Evolutionary conservation across 37 sponge, comb jelly and placozoan species (phyloP), one percentile per base, ranked within the genome.

Genomic region (Bolinopsis microptera): DNA sequence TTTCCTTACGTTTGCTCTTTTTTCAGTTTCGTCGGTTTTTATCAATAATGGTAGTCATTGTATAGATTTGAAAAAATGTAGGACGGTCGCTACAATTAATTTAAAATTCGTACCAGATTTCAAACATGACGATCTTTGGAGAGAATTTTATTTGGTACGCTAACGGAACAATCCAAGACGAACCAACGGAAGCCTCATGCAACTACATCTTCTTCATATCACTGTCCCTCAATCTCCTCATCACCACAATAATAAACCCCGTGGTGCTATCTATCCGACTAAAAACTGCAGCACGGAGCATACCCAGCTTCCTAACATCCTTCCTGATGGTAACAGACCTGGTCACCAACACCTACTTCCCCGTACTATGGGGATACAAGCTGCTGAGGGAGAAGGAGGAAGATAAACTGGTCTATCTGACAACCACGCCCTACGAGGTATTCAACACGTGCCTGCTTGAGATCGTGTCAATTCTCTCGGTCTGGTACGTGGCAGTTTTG

Each of bases 311-410:
- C 31, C 13, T 72, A 72, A 30, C 31, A 8, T 72, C 22, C 75
- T n/a, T n/a, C 75, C 75, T 72, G 75, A 28, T 28, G 75, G 75
- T 72, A 72, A 23, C 75, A n/a, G 75, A 72, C 26, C 13, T 72
- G 31, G 31, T 72, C 22, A 28, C 31, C 5, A 72, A 72, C 26
- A 30, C 75, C 27, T 72, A 72, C 75, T 72, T 72, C 75, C 75
- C 75, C 5, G 18, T 72, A 8, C 26, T 72, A 3, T 72, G 31
- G 31, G 18, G 5, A 8, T 72, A 72, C 75, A 30, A 72, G 31
- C 26, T 72, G 5, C 75, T 72, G 22, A n/a, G 75, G 18, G 13
- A 13, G 61, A 13, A 48, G 5, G 9, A 5, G 9, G 13, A 48
- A 13, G 61, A 48, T 48, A 13, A 48, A 5, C 13, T 5, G 61